Conservation (phyloP, 1,140 invertebrate species). For the Cotesia vestalis region DNA sequence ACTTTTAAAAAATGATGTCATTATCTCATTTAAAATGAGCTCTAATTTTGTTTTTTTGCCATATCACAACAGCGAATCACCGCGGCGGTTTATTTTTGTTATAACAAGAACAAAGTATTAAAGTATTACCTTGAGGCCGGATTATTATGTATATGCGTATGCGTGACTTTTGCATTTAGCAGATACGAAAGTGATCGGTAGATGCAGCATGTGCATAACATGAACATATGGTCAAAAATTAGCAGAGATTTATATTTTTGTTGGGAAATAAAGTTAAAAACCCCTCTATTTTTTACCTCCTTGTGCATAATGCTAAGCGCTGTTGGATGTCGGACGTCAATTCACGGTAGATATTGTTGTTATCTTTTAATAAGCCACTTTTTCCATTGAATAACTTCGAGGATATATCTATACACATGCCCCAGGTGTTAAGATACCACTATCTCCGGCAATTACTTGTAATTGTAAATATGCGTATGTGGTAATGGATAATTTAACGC, state of each 20-base stretch:
- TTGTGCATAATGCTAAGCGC: background rate
- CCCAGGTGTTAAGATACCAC: constrained; percentile 9
- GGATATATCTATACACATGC: background rate
- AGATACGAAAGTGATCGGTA: constrained; percentile 33
- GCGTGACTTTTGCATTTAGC: constrained; percentile 49
- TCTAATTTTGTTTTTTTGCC: no score
- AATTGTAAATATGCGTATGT: constrained; percentile 23
- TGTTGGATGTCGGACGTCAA: no score
- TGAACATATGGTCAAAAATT: constrained; percentile 29
- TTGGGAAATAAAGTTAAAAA: background rate
- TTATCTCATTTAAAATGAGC: no score
- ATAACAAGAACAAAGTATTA: constrained; percentile 18
- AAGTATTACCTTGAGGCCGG: constrained; percentile 6
- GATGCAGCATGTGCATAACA: constrained; percentile 33
- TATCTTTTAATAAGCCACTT: no score
- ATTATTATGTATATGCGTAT: constrained; percentile 30
- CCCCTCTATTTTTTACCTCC: background rate
- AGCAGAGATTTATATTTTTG: background rate
- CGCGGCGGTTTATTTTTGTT: background rate
- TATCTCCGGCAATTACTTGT: background rate
- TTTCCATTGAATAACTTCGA: no score
- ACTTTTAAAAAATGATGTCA: no score
- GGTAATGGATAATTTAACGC: constrained; percentile 27
- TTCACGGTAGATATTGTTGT: no score
- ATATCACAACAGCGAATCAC: no score